Evolutionary conservation across 2,113 vertebrate genomes (phyloP).

Genomic region (Platysteira castanea): DNA sequence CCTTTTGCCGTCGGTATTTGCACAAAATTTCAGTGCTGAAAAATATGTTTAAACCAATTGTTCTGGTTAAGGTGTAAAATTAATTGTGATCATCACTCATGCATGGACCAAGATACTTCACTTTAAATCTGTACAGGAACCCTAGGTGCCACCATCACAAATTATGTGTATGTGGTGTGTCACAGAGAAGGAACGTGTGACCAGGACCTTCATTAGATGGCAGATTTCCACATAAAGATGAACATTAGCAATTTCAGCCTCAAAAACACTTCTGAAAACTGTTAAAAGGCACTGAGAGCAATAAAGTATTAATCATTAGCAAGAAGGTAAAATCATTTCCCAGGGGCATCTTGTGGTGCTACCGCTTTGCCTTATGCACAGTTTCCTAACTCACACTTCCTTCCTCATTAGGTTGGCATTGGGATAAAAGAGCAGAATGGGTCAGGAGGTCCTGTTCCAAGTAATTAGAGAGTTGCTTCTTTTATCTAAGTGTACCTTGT

Average conservation of each 20-base stretch:
- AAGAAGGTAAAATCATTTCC: constrained; percentile 47
- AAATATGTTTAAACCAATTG: neutral
- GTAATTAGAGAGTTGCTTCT: constrained; percentile 84
- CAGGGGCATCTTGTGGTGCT: constrained; percentile 39
- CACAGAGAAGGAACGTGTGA: neutral
- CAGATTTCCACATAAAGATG: neutral
- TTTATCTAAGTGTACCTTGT: constrained; percentile 83
- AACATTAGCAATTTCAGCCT: constrained; percentile 17
- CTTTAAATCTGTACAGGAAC: neutral
- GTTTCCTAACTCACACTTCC: constrained; percentile 70
- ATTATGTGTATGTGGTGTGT: neutral
- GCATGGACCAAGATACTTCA: neutral
- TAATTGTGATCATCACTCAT: neutral
- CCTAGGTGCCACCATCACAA: neutral
- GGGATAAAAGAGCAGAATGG: constrained; percentile 78
- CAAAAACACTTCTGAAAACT: constrained; percentile 9
- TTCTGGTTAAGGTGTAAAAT: neutral
- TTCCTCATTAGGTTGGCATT: constrained; percentile 73
- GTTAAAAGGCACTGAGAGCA: constrained; percentile 40
- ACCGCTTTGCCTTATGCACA: constrained; percentile 34
- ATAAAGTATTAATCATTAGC: constrained; percentile 59
- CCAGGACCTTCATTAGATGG: neutral
- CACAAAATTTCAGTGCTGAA: neutral
- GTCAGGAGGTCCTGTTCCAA: constrained; percentile 80
- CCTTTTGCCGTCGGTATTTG: neutral